Conservation (phyloP, 2,113 vertebrate genomes). For the Notiomystis cincta region DNA sequence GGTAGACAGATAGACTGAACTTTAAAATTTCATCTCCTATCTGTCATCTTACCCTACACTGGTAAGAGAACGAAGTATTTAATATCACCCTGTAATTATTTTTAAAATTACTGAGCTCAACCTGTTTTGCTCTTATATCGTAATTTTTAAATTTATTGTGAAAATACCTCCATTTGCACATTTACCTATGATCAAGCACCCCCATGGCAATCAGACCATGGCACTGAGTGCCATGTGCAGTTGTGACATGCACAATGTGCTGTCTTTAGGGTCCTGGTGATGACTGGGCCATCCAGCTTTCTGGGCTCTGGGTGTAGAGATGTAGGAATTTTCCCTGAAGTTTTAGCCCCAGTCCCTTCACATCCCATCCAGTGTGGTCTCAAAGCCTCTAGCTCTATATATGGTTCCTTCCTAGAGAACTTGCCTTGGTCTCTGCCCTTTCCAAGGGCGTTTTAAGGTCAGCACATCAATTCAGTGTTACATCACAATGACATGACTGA, state of each 20-base stretch:
- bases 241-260: neutral
- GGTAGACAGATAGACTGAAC: constrained; percentile 25
- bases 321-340: neutral
- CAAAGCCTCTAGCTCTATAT: neutral
- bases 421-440: neutral
- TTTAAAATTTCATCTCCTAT: constrained; percentile 32
- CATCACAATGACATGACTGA: neutral
- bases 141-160: neutral
- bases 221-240: neutral
- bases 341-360: neutral
- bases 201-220: neutral
- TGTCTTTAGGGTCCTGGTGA: neutral
- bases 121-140: neutral
- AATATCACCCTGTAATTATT: neutral
- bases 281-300: neutral
- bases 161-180: neutral
- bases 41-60: neutral
- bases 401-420: neutral
- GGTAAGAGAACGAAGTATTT: neutral
- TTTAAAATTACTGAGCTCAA: neutral
- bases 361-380: no score
- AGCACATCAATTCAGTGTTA: neutral
- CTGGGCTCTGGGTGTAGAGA: neutral
- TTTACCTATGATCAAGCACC: neutral
- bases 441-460: neutral